These are phyloP conservation scores for Mnemiopsis leidyi DNA, from an alignment of 37 sponge, comb jelly and placozoan genomes.

Conservation along the genomic window DNA sequence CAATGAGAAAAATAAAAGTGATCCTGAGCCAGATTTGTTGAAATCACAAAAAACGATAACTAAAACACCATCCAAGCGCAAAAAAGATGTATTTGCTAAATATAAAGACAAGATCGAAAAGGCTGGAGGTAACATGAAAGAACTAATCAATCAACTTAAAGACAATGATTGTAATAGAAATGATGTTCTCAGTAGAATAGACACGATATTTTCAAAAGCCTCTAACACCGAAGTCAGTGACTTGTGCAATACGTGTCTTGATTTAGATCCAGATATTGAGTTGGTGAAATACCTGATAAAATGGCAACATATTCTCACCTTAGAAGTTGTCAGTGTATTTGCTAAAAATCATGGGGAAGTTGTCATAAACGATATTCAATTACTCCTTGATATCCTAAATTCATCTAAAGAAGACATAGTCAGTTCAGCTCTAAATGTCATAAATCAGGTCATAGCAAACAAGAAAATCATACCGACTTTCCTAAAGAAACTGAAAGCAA, in stretches of 20 bases:
- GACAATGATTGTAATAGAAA: not conserved
- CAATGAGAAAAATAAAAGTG: not conserved
- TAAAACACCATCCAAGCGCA: conserved; percentile 33
- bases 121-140: not conserved
- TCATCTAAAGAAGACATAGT: not conserved
- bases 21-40: not conserved
- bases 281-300: not conserved
- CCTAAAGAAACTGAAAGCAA: conserved; percentile 34
- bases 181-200: not conserved
- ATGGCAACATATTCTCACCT: conserved; percentile 1
- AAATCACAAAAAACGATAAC: not conserved
- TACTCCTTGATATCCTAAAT: not conserved
- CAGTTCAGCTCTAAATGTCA: not conserved
- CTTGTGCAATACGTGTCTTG: not conserved
- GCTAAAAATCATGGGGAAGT: not conserved
- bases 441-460: not conserved
- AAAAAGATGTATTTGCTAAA: conserved; percentile 40
- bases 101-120: conserved; percentile 30
- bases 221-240: conserved; percentile 11
- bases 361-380: not conserved
- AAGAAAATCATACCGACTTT: not conserved
- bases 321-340: conserved; percentile 8
- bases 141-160: not conserved
- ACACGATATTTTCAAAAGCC: not conserved
- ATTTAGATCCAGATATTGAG: not conserved